Evolutionary conservation across 2,797 vertebrate genomes (phyloP), one percentile per base, ranked within the genome.

Genomic region (Coreius guichenoti): DNA sequence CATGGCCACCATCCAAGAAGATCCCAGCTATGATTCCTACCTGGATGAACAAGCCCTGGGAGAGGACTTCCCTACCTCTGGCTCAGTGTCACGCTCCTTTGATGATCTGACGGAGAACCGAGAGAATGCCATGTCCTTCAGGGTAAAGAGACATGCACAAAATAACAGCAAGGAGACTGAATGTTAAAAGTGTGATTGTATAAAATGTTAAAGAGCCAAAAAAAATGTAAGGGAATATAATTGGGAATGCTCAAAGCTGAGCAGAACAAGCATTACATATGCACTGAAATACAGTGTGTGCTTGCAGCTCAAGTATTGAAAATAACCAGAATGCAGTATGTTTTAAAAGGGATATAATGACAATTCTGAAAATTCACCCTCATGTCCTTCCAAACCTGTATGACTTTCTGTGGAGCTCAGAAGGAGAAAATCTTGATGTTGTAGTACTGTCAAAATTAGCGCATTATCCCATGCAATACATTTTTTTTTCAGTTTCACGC

Each of bases 1-100:
- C 86, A 98, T 99, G 98, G 97, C 97, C 93, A 99, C 98, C 4
- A 99, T 99, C 89, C 96, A 97, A 91, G 98, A 99, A 89, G 97
- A 98, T 92, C 96, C 97, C 0, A 96, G 96, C 93, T 93, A 92
- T 0, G 97, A 98, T 94, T 97, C 97, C 0, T 95, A 96, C 69
- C 87, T 95, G 3, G 96, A 97, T 31, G 94, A 97, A 0, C 94
- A 92, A 51, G 95, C 95, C 1, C 96, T 97, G 86, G 95, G 96
- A 88, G 95, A 96, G 88, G 97, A 96, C 45, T 99, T 98, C 80
- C 95, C 94, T 0, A 94, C 91, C 0, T 94, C 93, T 74, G 92
- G 94, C 85, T 95, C 93, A 23, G 89, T 93, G 0, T 94, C 93
- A 0, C 96, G 96, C 70, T 99, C 98, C 86, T 99, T 97, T 0